Base-by-base conservation (phyloP, 2,888 invertebrate genomes). In the Drosophila merina region DNA sequence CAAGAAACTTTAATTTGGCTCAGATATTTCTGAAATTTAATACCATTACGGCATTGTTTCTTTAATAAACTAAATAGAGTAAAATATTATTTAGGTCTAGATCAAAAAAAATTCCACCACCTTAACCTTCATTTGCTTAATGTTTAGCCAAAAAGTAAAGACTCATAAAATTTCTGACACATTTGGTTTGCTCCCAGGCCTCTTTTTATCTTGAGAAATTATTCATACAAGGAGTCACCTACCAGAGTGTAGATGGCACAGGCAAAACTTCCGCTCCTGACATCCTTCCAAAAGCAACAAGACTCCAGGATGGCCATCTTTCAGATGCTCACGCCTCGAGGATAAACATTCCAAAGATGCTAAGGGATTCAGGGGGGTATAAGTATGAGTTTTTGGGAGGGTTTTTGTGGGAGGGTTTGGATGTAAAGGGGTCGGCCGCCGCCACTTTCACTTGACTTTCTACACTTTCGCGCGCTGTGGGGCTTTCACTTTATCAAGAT, bases 221-320 rank as follows among this genome's bases (percentile, higher is more conserved):
- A 66, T 64, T 64, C 50, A 45, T 36, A 50, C 47, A 30, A 31
- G 31, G 7, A 42, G 30, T 25, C 9, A 80, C 86, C 55, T 59
- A 88, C 87, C 88, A 89, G 55, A 9, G 81, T 88, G 56, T 86
- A 88, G 64, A 89, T 56, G 14, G 88, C 90, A 68, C 90, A 90
- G 45, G 91, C 91, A 58, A 86, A 90, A 72, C 90, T 89, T 63
- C 91, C 91, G 45, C 80, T 89, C 2, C 89, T 86, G 59, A 91
- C 88, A 30, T 86, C 89, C 66, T 90, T 88, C 91, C 91, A 91
- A 72, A 88, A 91, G 77, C 91, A 91, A 81, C 91, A 91, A 63
- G 91, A 90, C 68, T 90, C 88, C 57, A 91, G 72, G 74, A 91
- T 89, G 42, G 91, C 88, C 91, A 91, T 90, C 59, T 59, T 56